Evolutionary conservation across 2,888 invertebrate genomes (phyloP), one percentile per base, ranked within the genome.

Genomic region (Heliconius ethilla): DNA sequence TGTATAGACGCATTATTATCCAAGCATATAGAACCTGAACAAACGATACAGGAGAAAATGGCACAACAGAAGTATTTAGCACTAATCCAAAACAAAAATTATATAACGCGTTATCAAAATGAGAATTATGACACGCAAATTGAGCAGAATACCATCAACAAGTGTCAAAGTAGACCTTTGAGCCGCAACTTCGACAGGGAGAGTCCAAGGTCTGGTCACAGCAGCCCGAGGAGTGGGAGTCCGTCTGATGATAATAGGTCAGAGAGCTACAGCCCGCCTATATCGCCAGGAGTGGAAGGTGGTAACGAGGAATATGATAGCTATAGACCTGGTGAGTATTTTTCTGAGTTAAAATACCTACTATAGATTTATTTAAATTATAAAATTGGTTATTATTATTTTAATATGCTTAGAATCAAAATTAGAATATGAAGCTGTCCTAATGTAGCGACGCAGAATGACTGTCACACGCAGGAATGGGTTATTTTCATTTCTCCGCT

Each of bases 1-100:
- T 98, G 98, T 87, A 98, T 98, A 83, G 98, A 98, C 86, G 98
- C 98, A 0, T 90, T 98, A 4, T 90, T 98, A 4, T 97, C 98
- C 0, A 95, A 96, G 75, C 90, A 92, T 18, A 84, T 89, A 0
- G 88, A 89, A 70, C 88, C 86, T 13, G 91, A 89, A 40, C 84
- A 81, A 22, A 93, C 91, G 2, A 81, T 90, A 0, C 91, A 90
- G 65, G 92, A 92, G 3, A 87, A 88, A 65, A 87, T 92, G 84
- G 84, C 90, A 0, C 92, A 94, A 6, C 91, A 95, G 37, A 94
- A 93, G 73, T 93, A 91, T 77, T 66, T 94, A 27, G 89, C 89
- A 0, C 83, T 92, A 6, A 91, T 94, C 0, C 91, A 93, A 37
- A 92, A 93, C 69, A 94, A 93, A 27, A 92, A 91, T 70, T 93